phyloP scores from a whole-genome alignment of 2,888 invertebrate genomes.

The Idaea biselata region DNA sequence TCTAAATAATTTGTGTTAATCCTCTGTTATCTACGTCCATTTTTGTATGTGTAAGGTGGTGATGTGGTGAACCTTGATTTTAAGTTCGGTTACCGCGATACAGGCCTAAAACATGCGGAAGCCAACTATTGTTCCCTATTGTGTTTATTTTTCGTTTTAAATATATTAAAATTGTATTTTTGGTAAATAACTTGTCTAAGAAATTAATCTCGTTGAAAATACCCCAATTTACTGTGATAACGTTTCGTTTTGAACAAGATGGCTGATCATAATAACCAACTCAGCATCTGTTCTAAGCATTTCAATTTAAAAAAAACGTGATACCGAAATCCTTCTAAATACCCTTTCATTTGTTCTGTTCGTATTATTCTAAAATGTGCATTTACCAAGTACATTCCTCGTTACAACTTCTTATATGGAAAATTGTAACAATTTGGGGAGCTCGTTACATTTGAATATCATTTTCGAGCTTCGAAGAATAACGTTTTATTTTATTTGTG shows the following conservation, averaged over 20 bases:
- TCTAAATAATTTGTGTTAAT: no score
- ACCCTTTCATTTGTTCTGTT: conserved; percentile 20
- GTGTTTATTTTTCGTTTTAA: no score
- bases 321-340: background rate
- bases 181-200: no score
- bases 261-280: conserved; percentile 1
- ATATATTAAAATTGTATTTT: no score
- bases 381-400: conserved; percentile 17
- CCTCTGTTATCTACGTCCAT: no score
- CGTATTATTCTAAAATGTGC: conserved; percentile 19
- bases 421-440: background rate
- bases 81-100: no score
- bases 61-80: no score
- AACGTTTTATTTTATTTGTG: background rate
- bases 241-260: background rate
- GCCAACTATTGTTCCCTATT: no score
- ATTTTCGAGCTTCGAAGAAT: background rate
- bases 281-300: background rate
- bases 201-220: background rate
- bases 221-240: background rate
- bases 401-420: conserved; percentile 11
- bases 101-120: no score
- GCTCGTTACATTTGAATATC: background rate
- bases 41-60: no score
- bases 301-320: background rate